Evolutionary conservation across 2,113 vertebrate species (phyloP).

Genomic region (Hypanus sabinus): DNA sequence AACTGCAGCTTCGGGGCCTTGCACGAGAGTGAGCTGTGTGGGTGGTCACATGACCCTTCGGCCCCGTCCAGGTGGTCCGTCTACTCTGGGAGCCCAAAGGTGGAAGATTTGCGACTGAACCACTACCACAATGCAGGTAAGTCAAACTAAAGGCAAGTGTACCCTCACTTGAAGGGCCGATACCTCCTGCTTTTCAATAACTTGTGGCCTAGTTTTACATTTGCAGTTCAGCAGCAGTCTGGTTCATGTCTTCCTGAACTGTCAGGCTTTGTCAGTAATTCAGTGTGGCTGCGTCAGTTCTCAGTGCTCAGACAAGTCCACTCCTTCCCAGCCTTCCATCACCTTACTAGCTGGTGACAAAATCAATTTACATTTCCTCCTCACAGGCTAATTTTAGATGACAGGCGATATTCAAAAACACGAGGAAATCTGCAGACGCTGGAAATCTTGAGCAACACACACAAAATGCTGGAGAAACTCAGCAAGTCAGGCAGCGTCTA

Average conservation of each 20-base stretch:
- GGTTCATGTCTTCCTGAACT: neutral
- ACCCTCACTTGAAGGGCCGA: neutral
- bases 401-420: neutral
- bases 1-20: conserved; percentile 84
- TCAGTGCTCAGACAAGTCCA: neutral
- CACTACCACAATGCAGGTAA: conserved; percentile 57
- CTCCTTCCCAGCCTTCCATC: neutral
- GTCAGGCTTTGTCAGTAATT: neutral
- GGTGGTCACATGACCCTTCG: conserved; percentile 79
- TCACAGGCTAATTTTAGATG: neutral
- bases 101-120: conserved; percentile 55
- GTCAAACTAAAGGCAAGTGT: neutral
- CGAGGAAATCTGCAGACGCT: too few species aligned
- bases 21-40: conserved; percentile 68
- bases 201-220: neutral
- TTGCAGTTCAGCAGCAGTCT: neutral
- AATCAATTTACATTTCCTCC: neutral
- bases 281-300: neutral
- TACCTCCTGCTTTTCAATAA: neutral
- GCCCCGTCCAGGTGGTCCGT: conserved; percentile 74
- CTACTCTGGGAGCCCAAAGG: conserved; percentile 52
- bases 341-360: neutral
- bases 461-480: too few species aligned
- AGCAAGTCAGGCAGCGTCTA: too few species aligned
- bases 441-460: too few species aligned